These are phyloP conservation scores for Liparis tanakae DNA, from an alignment of 2,797 vertebrate genomes.

Conservation along the genomic window DNA sequence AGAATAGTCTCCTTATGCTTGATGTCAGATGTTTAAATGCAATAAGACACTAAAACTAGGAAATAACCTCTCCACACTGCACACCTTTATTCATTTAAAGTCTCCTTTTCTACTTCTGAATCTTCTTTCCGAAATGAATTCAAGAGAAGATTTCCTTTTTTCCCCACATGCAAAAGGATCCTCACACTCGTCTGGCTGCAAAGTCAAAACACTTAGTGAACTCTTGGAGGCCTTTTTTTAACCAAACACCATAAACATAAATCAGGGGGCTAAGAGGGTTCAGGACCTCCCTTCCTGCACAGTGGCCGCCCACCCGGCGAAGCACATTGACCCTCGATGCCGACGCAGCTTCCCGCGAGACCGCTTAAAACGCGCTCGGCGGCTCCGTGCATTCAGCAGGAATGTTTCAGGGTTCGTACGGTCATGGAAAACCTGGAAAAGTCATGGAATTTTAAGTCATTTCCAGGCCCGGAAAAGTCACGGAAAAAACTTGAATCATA, in stretches of 20 bases:
- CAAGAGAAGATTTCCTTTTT: neutral
- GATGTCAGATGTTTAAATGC: neutral
- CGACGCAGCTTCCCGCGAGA: constrained; percentile 31
- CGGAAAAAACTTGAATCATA: no score
- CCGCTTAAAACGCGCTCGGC: constrained; percentile 24
- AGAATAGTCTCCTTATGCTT: neutral
- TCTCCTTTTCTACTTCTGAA: neutral
- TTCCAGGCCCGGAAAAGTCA: no score
- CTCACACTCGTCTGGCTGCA: neutral
- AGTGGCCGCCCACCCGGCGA: constrained; percentile 1
- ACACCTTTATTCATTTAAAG: neutral
- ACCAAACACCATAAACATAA: no score
- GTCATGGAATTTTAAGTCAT: no score
- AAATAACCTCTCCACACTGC: neutral
- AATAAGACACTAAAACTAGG: neutral
- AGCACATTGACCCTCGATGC: constrained; percentile 32
- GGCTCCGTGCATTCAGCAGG: constrained; percentile 14
- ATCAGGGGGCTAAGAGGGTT: neutral
- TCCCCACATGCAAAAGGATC: neutral
- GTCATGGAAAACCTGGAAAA: no score
- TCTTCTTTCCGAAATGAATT: constrained; percentile 3
- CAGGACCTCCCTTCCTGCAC: neutral
- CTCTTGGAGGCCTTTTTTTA: neutral
- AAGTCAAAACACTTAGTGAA: neutral
- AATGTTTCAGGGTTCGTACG: no score